These are phyloP conservation scores for Corythoichthys intestinalis DNA, from an alignment of 2,113 vertebrate genomes.

Conservation along the genomic window DNA sequence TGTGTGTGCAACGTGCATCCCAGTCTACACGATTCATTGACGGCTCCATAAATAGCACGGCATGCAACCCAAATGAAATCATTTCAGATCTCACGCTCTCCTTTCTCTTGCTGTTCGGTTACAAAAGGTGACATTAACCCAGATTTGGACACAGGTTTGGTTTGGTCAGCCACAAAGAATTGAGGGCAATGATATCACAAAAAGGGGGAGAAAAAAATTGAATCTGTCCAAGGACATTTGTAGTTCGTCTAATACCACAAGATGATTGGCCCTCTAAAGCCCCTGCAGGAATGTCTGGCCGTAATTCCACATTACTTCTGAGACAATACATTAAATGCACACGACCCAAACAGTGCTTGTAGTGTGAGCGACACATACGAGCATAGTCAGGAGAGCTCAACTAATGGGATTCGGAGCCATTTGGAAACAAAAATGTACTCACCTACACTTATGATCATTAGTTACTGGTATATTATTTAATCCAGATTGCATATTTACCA, in stretches of 20 bases:
- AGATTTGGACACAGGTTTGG: slow-evolving; percentile 17
- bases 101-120: slow-evolving; percentile 1
- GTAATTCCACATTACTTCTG: slow-evolving; percentile 55
- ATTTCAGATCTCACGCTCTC: slow-evolving; percentile 21
- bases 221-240: slow-evolving; percentile 41
- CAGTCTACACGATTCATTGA: slow-evolving; percentile 59
- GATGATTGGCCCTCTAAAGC: slow-evolving; percentile 26
- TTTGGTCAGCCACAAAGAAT: slow-evolving; percentile 28
- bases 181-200: slow-evolving; percentile 34
- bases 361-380: slow-evolving; percentile 29
- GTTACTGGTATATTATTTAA: background rate
- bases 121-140: slow-evolving; percentile 14
- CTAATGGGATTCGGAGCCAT: slow-evolving; percentile 15
- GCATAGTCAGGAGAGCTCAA: slow-evolving; percentile 15
- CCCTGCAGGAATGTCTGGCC: slow-evolving; percentile 52
- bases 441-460: background rate
- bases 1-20: slow-evolving; percentile 50
- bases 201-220: slow-evolving; percentile 24
- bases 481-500: no score
- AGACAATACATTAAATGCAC: slow-evolving; percentile 44
- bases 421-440: background rate
- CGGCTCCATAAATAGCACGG: slow-evolving; percentile 46
- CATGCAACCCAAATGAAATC: slow-evolving; percentile 46
- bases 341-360: slow-evolving; percentile 37
- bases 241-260: slow-evolving; percentile 30